Percentiles rank a stretch among this genome's conserved stretches.
These are phyloP conservation scores for Megalops cyprinoides DNA, from an alignment of 2,797 vertebrate genomes.

Conservation along the genomic window DNA sequence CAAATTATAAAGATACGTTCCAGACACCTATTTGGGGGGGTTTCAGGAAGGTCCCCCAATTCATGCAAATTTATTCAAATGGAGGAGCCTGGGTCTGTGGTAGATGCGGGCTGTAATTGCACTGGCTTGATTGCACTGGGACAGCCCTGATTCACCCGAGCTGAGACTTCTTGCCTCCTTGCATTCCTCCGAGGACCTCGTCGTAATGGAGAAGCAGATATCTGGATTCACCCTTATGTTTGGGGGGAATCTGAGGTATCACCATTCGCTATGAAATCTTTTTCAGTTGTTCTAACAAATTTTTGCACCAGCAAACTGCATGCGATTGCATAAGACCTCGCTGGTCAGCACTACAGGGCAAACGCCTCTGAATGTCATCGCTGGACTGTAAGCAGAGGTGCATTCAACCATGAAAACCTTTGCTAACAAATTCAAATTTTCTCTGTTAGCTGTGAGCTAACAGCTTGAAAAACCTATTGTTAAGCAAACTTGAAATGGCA, in stretches of 20 bases:
- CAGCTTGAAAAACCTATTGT: too few relatives aligned
- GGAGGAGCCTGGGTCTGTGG: slow-evolving; percentile 29
- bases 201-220: too few relatives aligned
- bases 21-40: slow-evolving; percentile 29
- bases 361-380: background rate
- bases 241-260: background rate
- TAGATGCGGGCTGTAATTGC: background rate
- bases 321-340: background rate
- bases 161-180: background rate
- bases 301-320: background rate
- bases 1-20: slow-evolving; percentile 35
- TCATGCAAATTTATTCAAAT: slow-evolving; percentile 63
- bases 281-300: background rate
- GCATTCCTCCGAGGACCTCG: background rate
- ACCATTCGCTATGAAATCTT: background rate
- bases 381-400: background rate
- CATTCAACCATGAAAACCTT: background rate
- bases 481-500: too few relatives aligned
- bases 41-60: slow-evolving; percentile 37
- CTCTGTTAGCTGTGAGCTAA: background rate
- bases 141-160: background rate
- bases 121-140: background rate
- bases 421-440: background rate
- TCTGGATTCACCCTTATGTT: too few relatives aligned
- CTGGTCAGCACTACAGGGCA: background rate